These are phyloP conservation scores for Drosophila leonis DNA, from an alignment of 2,888 invertebrate genomes.

Conservation along the genomic window DNA sequence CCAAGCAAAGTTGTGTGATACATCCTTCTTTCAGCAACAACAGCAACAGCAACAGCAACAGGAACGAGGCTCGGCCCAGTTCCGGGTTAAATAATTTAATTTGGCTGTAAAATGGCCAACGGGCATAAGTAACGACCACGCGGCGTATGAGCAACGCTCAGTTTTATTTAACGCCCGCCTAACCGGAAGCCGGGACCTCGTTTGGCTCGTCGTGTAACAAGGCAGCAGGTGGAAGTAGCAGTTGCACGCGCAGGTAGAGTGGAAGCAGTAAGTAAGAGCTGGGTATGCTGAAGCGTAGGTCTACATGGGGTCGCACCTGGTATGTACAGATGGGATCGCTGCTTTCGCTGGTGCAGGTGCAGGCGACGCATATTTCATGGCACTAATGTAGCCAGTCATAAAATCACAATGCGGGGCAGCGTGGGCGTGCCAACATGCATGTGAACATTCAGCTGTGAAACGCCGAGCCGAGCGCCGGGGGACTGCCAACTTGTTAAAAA, in stretches of 20 bases:
- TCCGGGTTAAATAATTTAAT: constrained; percentile 82
- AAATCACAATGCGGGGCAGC: constrained; percentile 73
- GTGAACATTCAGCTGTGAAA: constrained; percentile 59
- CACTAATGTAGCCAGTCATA: constrained; percentile 82
- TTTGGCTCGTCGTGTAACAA: constrained; percentile 58
- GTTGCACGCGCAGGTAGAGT: too few species aligned
- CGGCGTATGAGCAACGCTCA: constrained; percentile 78
- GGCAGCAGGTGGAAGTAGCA: constrained; percentile 3
- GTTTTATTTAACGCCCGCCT: constrained; percentile 75
- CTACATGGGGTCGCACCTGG: constrained; percentile 7
- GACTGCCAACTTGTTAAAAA: constrained; percentile 58
- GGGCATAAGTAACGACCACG: constrained; percentile 79
- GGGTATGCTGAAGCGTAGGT: neutral
- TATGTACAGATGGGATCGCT: constrained; percentile 7
- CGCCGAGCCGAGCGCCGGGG: constrained; percentile 2
- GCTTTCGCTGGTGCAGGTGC: constrained; percentile 45
- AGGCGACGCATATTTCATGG: constrained; percentile 77
- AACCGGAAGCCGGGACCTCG: constrained; percentile 78
- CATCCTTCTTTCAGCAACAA: constrained; percentile 55
- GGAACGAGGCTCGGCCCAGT: constrained; percentile 66
- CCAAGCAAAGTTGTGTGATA: constrained; percentile 69
- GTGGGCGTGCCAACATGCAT: constrained; percentile 68
- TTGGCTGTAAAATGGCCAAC: constrained; percentile 77
- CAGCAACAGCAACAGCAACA: constrained; percentile 14
- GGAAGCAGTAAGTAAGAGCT: neutral